phyloP scores from a whole-genome alignment of 2,888 invertebrate species.

The Adineta ricciae region DNA sequence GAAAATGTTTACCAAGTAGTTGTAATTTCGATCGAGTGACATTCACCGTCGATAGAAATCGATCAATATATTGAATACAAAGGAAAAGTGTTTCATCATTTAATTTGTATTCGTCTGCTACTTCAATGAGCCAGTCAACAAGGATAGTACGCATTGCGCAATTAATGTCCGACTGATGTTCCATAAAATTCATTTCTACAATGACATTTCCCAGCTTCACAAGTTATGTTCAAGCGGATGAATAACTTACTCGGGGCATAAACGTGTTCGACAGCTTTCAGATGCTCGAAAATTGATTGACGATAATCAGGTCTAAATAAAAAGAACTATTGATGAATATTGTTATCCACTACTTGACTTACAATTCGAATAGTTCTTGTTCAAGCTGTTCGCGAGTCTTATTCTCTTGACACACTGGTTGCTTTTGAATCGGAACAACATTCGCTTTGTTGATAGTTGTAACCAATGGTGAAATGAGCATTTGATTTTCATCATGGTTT shows the following conservation, averaged over 20 bases:
- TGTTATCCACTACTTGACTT: neutral
- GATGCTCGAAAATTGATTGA: neutral
- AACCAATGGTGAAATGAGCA: neutral
- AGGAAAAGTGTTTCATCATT: slow-evolving; percentile 78
- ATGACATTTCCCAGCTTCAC: neutral
- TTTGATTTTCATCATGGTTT: neutral
- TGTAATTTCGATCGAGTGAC: slow-evolving; percentile 78
- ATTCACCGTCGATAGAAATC: slow-evolving; percentile 86
- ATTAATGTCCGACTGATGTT: slow-evolving; percentile 81
- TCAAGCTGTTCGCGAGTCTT: neutral
- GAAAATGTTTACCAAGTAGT: slow-evolving; percentile 56
- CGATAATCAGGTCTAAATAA: neutral
- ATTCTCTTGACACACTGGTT: neutral
- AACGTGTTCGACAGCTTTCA: neutral
- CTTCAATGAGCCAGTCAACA: slow-evolving; percentile 94
- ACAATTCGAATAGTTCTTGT: neutral
- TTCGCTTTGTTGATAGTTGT: neutral
- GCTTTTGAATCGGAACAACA: neutral
- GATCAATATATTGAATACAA: slow-evolving; percentile 82
- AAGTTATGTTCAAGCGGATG: neutral
- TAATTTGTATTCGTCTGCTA: slow-evolving; percentile 82
- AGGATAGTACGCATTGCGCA: slow-evolving; percentile 82
- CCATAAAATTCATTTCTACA: slow-evolving; percentile 68
- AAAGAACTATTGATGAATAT: neutral
- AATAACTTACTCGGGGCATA: neutral